Conservation (phyloP, 2,888 invertebrate species). For the Ectobius pallidus region DNA sequence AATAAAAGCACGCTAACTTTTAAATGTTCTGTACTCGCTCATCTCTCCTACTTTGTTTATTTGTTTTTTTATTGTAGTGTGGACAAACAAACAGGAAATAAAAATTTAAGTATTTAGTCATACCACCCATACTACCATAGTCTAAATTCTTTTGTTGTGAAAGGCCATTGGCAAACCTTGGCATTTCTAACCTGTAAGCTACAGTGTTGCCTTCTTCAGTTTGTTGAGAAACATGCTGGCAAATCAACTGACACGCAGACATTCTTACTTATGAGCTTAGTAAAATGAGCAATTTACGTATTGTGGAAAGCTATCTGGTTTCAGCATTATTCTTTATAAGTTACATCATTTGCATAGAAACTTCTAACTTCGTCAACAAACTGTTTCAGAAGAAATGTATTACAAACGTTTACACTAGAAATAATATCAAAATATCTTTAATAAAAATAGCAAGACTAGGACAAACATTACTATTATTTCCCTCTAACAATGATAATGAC, state of each 20-base stretch:
- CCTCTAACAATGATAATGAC: neutral
- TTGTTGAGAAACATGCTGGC: neutral
- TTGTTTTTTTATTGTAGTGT: too few relatives aligned
- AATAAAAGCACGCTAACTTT: too few relatives aligned
- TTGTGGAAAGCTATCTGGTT: slow-evolving; percentile 28
- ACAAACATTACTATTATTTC: neutral
- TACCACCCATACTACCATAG: neutral
- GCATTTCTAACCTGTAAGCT: neutral
- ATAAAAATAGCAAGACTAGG: slow-evolving; percentile 25
- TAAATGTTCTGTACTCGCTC: too few relatives aligned
- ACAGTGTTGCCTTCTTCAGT: neutral
- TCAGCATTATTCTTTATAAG: slow-evolving; percentile 26
- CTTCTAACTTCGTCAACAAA: slow-evolving; percentile 24
- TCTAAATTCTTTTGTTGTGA: neutral
- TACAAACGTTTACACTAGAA: slow-evolving; percentile 11
- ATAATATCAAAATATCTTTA: slow-evolving; percentile 23
- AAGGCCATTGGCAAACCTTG: slow-evolving; percentile 26
- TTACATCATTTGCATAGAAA: slow-evolving; percentile 39
- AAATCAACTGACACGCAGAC: neutral
- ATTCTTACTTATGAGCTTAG: neutral
- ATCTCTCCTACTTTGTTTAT: too few relatives aligned
- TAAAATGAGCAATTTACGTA: slow-evolving; percentile 35
- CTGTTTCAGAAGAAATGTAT: slow-evolving; percentile 5
- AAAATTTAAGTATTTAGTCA: too few relatives aligned
- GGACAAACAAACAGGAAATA: too few relatives aligned